Percentiles rank a stretch among this genome's conserved stretches.
phyloP scores from a whole-genome alignment of 1,140 invertebrate genomes.

The Ostrea edulis region DNA sequence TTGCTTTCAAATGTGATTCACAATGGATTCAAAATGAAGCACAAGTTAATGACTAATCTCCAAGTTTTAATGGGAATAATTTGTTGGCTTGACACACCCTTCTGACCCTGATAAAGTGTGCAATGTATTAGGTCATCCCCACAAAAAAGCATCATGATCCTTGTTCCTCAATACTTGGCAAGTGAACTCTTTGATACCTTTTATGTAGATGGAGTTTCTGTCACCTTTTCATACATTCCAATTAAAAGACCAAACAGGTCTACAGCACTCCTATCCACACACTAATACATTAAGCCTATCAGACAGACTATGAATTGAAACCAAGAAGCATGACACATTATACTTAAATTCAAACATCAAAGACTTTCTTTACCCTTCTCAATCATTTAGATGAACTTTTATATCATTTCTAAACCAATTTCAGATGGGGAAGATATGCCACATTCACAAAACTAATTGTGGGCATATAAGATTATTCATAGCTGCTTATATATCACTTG shows the following conservation, averaged over 20 bases:
- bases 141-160: neutral
- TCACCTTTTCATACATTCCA: constrained; percentile 5
- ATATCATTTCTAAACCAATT: constrained; percentile 38
- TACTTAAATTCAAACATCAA: constrained; percentile 38
- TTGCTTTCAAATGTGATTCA: neutral
- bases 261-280: neutral
- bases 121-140: neutral
- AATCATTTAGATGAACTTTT: constrained; percentile 39
- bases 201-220: neutral
- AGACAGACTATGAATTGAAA: constrained; percentile 16
- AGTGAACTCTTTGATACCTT: neutral
- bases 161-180: neutral
- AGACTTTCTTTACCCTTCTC: constrained; percentile 28
- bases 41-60: neutral
- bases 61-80: neutral
- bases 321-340: constrained; percentile 39
- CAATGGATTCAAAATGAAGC: neutral
- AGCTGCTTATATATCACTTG: constrained; percentile 37
- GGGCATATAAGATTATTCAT: constrained; percentile 35
- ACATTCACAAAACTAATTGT: constrained; percentile 33
- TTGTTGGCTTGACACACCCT: neutral
- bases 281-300: neutral
- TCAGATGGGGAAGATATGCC: constrained; percentile 21
- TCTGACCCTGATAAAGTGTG: neutral
- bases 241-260: neutral